Conservation (phyloP, 2,888 invertebrate species). For the Sussaba pulchella region DNA sequence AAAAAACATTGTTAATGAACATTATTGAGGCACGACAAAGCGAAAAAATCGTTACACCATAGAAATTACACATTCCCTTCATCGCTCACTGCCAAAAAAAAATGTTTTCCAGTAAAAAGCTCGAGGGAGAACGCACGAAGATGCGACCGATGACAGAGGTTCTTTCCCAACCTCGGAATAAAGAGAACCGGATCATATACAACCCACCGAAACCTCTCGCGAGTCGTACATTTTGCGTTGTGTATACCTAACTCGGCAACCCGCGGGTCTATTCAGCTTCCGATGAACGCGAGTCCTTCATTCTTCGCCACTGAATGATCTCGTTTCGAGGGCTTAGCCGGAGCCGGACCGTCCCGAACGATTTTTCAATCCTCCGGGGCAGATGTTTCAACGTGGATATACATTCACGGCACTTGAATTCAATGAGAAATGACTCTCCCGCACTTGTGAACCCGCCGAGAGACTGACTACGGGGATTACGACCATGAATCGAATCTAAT, state of each 20-base stretch:
- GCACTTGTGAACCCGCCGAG: background rate
- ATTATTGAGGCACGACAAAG: too few species aligned
- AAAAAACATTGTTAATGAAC: too few species aligned
- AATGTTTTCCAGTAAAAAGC: too few species aligned
- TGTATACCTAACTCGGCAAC: background rate
- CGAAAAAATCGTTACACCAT: too few species aligned
- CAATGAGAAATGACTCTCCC: constrained; percentile 38
- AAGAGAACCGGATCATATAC: background rate
- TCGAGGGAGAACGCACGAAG: too few species aligned
- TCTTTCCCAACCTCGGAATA: too few species aligned
- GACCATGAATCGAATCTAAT: constrained; percentile 22
- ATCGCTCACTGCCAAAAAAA: too few species aligned
- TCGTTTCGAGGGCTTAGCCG: constrained; percentile 42
- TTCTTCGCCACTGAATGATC: constrained; percentile 56
- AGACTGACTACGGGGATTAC: constrained; percentile 28
- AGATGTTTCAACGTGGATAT: constrained; percentile 48
- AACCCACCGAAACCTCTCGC: too few species aligned
- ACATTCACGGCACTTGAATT: constrained; percentile 17
- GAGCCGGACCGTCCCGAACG: constrained; percentile 2
- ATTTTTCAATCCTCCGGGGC: constrained; percentile 27
- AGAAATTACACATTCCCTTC: too few species aligned
- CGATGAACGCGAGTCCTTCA: constrained; percentile 21
- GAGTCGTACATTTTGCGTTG: background rate
- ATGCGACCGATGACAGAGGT: too few species aligned
- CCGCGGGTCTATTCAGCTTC: constrained; percentile 39